phyloP scores from a whole-genome alignment of 2,797 vertebrate genomes.

The Sebastes baramenuke region DNA sequence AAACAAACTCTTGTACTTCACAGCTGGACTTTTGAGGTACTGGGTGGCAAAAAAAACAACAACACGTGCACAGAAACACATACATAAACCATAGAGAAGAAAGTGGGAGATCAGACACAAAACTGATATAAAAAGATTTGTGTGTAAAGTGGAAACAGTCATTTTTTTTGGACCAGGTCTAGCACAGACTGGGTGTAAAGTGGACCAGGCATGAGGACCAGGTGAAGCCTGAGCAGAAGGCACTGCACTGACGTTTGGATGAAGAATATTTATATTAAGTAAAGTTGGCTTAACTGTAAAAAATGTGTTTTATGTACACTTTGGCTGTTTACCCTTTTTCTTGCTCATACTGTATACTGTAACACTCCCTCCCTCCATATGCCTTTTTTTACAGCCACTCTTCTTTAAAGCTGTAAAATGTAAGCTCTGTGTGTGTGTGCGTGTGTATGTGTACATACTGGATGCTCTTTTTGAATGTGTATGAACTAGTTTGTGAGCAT shows the following conservation, averaged over 20 bases:
- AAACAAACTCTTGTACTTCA: slow-evolving; percentile 87
- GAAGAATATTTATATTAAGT: slow-evolving; percentile 87
- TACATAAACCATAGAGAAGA: slow-evolving; percentile 40
- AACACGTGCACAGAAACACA: slow-evolving; percentile 33
- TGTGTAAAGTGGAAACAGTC: slow-evolving; percentile 62
- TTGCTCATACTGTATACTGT: slow-evolving; percentile 63
- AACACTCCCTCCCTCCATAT: slow-evolving; percentile 47
- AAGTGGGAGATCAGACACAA: slow-evolving; percentile 54
- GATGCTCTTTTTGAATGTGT: slow-evolving; percentile 66
- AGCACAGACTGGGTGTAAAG: slow-evolving; percentile 61
- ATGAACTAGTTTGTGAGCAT: slow-evolving; percentile 59
- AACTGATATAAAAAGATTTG: slow-evolving; percentile 71
- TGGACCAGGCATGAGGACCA: slow-evolving; percentile 57
- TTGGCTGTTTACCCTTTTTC: slow-evolving; percentile 58
- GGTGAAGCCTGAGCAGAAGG: slow-evolving; percentile 76
- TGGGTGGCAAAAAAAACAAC: slow-evolving; percentile 68
- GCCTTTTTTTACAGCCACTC: slow-evolving; percentile 69
- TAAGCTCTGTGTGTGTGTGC: slow-evolving; percentile 43
- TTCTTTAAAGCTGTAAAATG: slow-evolving; percentile 77
- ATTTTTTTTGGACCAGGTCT: slow-evolving; percentile 76
- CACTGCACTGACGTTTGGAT: slow-evolving; percentile 87
- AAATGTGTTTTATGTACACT: slow-evolving; percentile 77
- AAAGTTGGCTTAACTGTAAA: slow-evolving; percentile 80
- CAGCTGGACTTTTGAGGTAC: slow-evolving; percentile 90
- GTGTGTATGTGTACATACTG: slow-evolving; percentile 34